Evolutionary conservation across 2,113 vertebrate species (phyloP).

Genomic region (Equus przewalskii): DNA sequence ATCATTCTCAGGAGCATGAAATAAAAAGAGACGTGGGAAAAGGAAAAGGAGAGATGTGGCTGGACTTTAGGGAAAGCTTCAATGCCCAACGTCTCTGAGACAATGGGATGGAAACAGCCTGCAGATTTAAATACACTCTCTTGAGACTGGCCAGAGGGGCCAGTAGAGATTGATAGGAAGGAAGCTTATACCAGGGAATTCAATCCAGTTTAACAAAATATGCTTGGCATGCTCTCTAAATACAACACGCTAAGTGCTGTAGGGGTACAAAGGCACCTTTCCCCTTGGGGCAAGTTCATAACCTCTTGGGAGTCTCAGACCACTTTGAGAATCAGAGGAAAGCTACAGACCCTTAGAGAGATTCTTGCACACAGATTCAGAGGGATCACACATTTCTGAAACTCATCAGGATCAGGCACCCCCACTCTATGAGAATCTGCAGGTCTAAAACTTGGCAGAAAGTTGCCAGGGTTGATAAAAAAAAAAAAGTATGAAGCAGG

Average conservation of each 20-base stretch:
- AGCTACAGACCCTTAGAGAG: not conserved
- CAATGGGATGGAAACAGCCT: not conserved
- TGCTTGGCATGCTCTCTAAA: not conserved
- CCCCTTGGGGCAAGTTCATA: not conserved
- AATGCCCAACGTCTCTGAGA: slow-evolving; percentile 1
- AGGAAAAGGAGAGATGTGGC: not conserved
- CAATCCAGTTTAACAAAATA: not conserved
- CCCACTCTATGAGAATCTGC: not conserved
- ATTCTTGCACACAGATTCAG: not conserved
- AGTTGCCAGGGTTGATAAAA: not conserved
- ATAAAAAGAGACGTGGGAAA: not conserved
- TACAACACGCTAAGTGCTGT: not conserved
- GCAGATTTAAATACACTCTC: slow-evolving; percentile 43
- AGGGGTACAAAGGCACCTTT: not conserved
- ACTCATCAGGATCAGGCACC: not conserved
- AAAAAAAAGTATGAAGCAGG: not conserved
- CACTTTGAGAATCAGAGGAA: not conserved
- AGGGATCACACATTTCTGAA: not conserved
- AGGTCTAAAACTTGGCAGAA: not conserved
- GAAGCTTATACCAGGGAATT: not conserved
- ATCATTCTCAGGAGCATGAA: not conserved
- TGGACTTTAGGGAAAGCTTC: not conserved
- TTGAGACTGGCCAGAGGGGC: not conserved
- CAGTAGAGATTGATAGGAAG: not conserved
- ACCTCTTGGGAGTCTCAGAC: not conserved